Conservation (phyloP, 2,888 invertebrate genomes). For the Trisateles emortualis region DNA sequence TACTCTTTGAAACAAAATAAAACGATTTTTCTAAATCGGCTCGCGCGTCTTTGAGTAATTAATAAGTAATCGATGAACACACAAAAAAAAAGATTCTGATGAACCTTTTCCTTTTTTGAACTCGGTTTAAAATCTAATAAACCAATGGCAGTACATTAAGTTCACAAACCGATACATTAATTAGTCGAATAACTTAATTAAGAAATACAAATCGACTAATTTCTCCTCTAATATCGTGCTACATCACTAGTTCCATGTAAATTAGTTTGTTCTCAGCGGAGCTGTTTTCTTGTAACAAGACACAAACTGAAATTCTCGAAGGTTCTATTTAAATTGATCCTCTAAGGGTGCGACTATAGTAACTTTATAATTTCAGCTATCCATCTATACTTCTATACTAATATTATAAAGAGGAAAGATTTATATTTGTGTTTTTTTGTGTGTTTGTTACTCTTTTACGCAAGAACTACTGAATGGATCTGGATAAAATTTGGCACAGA, state of each 20-base stretch:
- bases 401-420: too few relatives aligned
- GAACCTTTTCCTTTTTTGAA: too few relatives aligned
- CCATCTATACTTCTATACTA: too few relatives aligned
- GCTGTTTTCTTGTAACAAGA: slow-evolving; percentile 31
- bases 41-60: too few relatives aligned
- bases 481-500: too few relatives aligned
- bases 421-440: too few relatives aligned
- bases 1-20: too few relatives aligned
- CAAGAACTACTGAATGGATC: too few relatives aligned
- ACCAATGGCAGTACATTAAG: background rate
- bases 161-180: slow-evolving; percentile 17
- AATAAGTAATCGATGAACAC: too few relatives aligned
- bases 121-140: background rate
- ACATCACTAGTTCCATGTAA: slow-evolving; percentile 34
- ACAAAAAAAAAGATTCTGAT: background rate
- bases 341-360: slow-evolving; percentile 2
- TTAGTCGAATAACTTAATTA: slow-evolving; percentile 17
- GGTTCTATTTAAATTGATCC: slow-evolving; percentile 37
- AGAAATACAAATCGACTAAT: slow-evolving; percentile 28
- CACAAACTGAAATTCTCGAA: slow-evolving; percentile 21
- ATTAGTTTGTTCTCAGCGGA: slow-evolving; percentile 30
- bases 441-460: too few relatives aligned
- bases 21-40: too few relatives aligned
- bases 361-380: background rate
- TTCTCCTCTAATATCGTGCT: slow-evolving; percentile 17